Evolutionary conservation across 1,140 invertebrate genomes (phyloP).

Genomic region (Drosophila kanapiae): DNA sequence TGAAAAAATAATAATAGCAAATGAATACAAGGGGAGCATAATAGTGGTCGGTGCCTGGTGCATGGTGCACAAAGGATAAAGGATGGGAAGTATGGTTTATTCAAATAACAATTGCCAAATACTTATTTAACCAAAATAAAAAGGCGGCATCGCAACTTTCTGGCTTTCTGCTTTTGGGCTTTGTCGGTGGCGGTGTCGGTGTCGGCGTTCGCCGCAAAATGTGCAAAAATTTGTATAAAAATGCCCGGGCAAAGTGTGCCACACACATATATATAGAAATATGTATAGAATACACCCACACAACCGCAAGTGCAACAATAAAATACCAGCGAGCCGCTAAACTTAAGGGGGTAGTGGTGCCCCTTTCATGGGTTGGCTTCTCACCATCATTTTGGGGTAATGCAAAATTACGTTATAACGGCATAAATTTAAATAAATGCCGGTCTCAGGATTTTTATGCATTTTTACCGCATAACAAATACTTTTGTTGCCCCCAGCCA

Average conservation of each 20-base stretch:
- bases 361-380: constrained; percentile 11
- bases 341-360: constrained; percentile 15
- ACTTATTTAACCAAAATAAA: constrained; percentile 77
- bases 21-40: constrained; percentile 34
- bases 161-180: constrained; percentile 56
- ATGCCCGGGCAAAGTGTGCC: constrained; percentile 63
- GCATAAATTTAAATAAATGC: constrained; percentile 85
- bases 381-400: constrained; percentile 78
- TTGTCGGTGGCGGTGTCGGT: constrained; percentile 29
- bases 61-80: constrained; percentile 42
- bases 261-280: constrained; percentile 5
- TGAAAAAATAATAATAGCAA: constrained; percentile 60
- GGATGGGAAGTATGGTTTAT: constrained; percentile 53
- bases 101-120: constrained; percentile 80
- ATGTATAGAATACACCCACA: constrained; percentile 4
- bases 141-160: constrained; percentile 61
- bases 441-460: constrained; percentile 85
- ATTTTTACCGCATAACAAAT: constrained; percentile 85
- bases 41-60: neutral
- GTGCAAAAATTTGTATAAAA: constrained; percentile 71
- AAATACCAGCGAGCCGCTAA: constrained; percentile 61
- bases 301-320: constrained; percentile 62
- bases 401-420: constrained; percentile 85
- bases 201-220: constrained; percentile 29
- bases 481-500: constrained; percentile 76